Percentiles rank a stretch among this genome's conserved stretches.
These are phyloP conservation scores for Galeopsomyia nigrocyanea DNA, from an alignment of 2,888 invertebrate genomes.

Conservation along the genomic window DNA sequence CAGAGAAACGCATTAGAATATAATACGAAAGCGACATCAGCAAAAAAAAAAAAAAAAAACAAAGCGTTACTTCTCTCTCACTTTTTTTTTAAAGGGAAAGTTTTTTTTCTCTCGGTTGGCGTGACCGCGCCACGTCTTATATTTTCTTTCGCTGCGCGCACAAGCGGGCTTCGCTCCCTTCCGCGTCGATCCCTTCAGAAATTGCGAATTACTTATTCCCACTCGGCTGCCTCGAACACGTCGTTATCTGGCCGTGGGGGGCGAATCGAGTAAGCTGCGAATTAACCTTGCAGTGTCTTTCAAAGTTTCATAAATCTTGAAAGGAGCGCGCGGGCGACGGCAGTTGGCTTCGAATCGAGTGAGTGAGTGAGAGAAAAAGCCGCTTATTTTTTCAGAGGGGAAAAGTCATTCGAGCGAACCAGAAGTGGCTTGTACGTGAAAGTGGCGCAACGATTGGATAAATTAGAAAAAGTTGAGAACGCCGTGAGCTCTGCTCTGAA, in stretches of 20 bases:
- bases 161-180: slow-evolving; percentile 3
- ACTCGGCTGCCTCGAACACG: slow-evolving; percentile 47
- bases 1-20: slow-evolving; percentile 43
- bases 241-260: slow-evolving; percentile 44
- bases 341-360: slow-evolving; percentile 7
- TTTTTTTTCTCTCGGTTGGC: slow-evolving; percentile 27
- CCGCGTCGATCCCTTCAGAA: slow-evolving; percentile 22
- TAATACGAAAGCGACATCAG: slow-evolving; percentile 1
- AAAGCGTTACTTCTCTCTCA: too few relatives aligned
- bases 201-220: slow-evolving; percentile 51
- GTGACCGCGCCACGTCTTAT: neutral
- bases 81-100: slow-evolving; percentile 33
- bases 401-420: slow-evolving; percentile 10
- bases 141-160: slow-evolving; percentile 1
- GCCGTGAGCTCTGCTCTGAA: too few relatives aligned
- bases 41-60: too few relatives aligned
- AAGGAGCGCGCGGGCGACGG: neutral
- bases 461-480: too few relatives aligned
- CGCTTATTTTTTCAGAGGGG: slow-evolving; percentile 4
- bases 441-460: neutral
- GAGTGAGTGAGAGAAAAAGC: neutral
- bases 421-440: slow-evolving; percentile 8
- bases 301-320: slow-evolving; percentile 48
- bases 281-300: slow-evolving; percentile 45
- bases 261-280: slow-evolving; percentile 25